phyloP scores from a whole-genome alignment of 2,797 vertebrate genomes.

The Heliangelus exortis region DNA sequence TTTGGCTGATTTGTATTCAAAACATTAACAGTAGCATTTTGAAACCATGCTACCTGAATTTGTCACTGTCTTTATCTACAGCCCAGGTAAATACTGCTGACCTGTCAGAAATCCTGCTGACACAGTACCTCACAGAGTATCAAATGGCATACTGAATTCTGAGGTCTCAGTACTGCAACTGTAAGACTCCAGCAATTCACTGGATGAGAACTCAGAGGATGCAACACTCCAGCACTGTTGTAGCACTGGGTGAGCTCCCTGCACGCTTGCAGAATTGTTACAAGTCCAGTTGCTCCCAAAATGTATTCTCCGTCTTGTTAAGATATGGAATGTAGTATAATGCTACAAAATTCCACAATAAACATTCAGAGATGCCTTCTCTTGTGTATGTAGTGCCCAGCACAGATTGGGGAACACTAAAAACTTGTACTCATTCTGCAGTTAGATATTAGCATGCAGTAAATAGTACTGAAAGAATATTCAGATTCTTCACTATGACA shows the following conservation, averaged over 20 bases:
- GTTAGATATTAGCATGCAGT: background rate
- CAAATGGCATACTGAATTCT: background rate
- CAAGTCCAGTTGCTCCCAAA: no score
- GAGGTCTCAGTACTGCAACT: background rate
- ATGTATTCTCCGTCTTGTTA: background rate
- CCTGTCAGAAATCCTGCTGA: background rate
- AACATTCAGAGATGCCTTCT: background rate
- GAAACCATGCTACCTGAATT: background rate
- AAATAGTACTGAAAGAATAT: background rate
- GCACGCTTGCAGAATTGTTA: no score
- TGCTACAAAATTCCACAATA: background rate
- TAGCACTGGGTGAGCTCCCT: no score
- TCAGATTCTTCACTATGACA: background rate
- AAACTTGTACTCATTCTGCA: background rate
- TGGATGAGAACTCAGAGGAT: no score
- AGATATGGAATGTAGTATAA: background rate
- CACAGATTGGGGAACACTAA: background rate
- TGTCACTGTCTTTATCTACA: background rate
- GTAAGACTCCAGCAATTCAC: background rate
- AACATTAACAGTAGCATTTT: background rate
- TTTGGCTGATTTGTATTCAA: background rate
- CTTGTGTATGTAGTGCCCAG: fast-evolving
- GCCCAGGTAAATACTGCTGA: background rate
- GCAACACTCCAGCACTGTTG: no score
- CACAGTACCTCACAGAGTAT: background rate